Conservation (phyloP, 2,113 vertebrate species). For the Hydropotes inermis region DNA sequence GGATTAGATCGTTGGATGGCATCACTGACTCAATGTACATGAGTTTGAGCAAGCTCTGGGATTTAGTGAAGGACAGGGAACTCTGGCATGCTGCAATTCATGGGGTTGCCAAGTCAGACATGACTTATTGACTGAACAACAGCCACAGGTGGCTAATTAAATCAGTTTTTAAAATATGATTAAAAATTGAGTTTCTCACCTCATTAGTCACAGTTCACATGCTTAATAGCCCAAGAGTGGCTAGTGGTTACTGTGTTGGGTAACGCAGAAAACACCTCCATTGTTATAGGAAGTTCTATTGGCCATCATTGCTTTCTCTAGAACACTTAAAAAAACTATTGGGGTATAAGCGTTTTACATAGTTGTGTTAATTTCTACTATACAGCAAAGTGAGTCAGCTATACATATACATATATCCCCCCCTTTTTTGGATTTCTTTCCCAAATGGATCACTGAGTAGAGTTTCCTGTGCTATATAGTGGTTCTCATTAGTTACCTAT, state of each 20-base stretch:
- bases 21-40: not conserved
- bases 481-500: not conserved
- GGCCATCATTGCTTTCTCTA: not conserved
- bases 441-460: not conserved
- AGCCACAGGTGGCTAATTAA: not conserved
- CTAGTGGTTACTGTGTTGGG: not conserved
- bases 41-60: accelerated
- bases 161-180: not conserved
- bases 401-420: not conserved
- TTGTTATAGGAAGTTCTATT: not conserved
- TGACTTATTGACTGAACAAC: not conserved
- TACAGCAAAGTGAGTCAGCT: not conserved
- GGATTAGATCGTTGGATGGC: not conserved
- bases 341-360: not conserved
- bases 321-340: not conserved
- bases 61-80: not conserved
- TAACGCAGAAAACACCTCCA: not conserved
- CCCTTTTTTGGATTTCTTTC: not conserved
- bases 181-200: not conserved
- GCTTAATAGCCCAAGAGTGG: not conserved
- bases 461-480: not conserved
- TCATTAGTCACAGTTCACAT: not conserved
- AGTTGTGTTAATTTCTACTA: not conserved
- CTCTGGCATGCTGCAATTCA: not conserved
- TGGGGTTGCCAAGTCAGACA: not conserved